Evolutionary conservation across 2,888 invertebrate species (phyloP).

Genomic region (Exocentrus adspersus): DNA sequence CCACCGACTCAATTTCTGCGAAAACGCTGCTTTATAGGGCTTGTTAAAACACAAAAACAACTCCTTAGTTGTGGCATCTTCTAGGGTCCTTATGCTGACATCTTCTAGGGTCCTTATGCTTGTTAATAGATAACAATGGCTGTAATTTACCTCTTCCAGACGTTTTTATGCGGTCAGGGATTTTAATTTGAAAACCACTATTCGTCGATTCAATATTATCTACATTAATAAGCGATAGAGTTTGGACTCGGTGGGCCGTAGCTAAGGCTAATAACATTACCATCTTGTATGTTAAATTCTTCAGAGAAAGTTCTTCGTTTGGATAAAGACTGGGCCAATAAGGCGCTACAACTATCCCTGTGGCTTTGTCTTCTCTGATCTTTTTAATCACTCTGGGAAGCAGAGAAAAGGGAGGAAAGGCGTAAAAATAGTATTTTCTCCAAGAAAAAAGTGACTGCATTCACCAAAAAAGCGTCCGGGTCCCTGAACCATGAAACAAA

Average conservation of each 20-base stretch:
- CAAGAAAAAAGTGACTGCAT: background rate
- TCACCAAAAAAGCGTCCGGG: background rate
- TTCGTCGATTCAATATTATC: conserved; percentile 13
- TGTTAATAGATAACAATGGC: conserved; percentile 34
- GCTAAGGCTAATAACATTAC: conserved; percentile 29
- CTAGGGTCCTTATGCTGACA: conserved; percentile 17
- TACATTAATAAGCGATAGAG: conserved; percentile 40
- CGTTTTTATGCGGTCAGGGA: conserved; percentile 42
- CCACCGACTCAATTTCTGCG: conserved; percentile 44
- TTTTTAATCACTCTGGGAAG: conserved; percentile 7
- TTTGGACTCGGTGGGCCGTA: conserved; percentile 45
- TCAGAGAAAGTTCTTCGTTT: conserved; percentile 1
- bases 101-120: conserved; percentile 31
- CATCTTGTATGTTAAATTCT: background rate
- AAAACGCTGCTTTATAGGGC: conserved; percentile 31
- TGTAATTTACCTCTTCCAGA: conserved; percentile 32
- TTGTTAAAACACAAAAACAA: too few relatives aligned
- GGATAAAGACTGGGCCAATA: background rate
- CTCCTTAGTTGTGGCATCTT: too few relatives aligned
- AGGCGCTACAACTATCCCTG: background rate
- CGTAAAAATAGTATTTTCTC: background rate
- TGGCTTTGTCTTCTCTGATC: background rate
- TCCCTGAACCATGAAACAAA: background rate
- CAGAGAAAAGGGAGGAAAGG: background rate
- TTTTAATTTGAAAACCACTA: conserved; percentile 32